A percentile compares a stretch with the other conserved stretches of the same genome.
These are phyloP conservation scores for Hemithea aestivaria DNA, from an alignment of 2,888 invertebrate species.

Conservation along the genomic window DNA sequence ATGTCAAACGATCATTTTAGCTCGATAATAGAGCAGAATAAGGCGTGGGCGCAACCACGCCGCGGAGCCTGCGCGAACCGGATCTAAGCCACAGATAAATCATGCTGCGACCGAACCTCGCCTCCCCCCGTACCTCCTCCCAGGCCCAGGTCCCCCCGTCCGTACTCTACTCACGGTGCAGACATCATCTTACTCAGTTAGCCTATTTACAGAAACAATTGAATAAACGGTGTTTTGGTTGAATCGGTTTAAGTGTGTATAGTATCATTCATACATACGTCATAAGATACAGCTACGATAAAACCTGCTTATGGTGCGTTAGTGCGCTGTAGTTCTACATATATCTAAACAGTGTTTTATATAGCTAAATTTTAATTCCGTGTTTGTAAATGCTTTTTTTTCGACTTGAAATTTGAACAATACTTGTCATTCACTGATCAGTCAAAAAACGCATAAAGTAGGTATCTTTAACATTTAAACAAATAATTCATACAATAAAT, in stretches of 20 bases:
- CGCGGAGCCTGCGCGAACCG: constrained; percentile 57
- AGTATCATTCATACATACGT: too few species aligned
- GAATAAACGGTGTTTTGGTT: constrained; percentile 26
- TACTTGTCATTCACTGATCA: too few species aligned
- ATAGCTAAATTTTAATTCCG: too few species aligned
- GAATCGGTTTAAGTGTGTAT: constrained; percentile 21
- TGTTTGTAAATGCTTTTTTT: too few species aligned
- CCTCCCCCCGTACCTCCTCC: constrained; percentile 29
- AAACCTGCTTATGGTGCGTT: too few species aligned
- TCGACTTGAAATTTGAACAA: too few species aligned
- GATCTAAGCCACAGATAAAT: constrained; percentile 71
- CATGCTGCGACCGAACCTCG: constrained; percentile 49
- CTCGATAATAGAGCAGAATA: constrained; percentile 64
- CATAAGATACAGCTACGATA: too few species aligned
- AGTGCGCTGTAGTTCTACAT: too few species aligned
- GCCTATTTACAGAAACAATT: constrained; percentile 27
- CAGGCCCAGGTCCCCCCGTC: constrained; percentile 19
- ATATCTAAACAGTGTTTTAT: too few species aligned
- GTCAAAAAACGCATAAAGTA: too few species aligned
- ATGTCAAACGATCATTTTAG: constrained; percentile 61
- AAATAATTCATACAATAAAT: too few species aligned
- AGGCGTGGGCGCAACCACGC: constrained; percentile 61
- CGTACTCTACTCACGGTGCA: constrained; percentile 23
- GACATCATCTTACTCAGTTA: constrained; percentile 27
- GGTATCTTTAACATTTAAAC: too few species aligned